Conservation (phyloP, 2,113 vertebrate genomes). For the Scartelaos histophorus region DNA sequence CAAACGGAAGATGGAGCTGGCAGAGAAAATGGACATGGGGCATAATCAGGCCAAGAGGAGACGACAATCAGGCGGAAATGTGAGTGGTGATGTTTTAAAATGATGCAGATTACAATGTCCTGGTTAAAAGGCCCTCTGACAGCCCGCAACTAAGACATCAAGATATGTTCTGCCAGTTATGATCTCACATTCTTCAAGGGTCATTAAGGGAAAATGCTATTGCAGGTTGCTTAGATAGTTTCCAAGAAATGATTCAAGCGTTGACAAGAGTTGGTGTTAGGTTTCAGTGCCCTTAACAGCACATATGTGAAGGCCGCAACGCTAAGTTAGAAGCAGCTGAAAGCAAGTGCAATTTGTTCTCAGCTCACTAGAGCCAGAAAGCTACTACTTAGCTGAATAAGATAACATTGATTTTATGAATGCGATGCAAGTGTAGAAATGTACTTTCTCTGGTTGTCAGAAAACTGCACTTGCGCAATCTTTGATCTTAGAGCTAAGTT, state of each 20-base stretch:
- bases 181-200: conserved; percentile 24
- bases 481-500: background rate
- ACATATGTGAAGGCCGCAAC: conserved; percentile 16
- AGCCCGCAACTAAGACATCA: conserved; percentile 6
- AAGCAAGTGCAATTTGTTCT: conserved; percentile 7
- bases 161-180: conserved; percentile 19
- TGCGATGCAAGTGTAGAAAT: background rate
- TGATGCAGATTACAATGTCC: background rate
- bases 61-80: conserved; percentile 94
- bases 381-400: conserved; percentile 24
- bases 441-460: background rate
- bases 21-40: conserved; percentile 93
- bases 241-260: conserved; percentile 32
- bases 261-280: conserved; percentile 40
- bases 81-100: conserved; percentile 67
- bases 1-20: conserved; percentile 97
- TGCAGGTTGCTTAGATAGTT: conserved; percentile 14
- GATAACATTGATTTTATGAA: background rate
- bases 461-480: background rate
- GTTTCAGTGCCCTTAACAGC: conserved; percentile 25
- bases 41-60: conserved; percentile 89
- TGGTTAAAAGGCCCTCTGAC: background rate
- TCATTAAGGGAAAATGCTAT: conserved; percentile 28
- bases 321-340: conserved; percentile 31
- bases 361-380: conserved; percentile 25